A percentile compares a stretch with the other conserved stretches of the same genome.
Conservation (phyloP, 1,140 invertebrate species). For the Bombus breviceps region DNA sequence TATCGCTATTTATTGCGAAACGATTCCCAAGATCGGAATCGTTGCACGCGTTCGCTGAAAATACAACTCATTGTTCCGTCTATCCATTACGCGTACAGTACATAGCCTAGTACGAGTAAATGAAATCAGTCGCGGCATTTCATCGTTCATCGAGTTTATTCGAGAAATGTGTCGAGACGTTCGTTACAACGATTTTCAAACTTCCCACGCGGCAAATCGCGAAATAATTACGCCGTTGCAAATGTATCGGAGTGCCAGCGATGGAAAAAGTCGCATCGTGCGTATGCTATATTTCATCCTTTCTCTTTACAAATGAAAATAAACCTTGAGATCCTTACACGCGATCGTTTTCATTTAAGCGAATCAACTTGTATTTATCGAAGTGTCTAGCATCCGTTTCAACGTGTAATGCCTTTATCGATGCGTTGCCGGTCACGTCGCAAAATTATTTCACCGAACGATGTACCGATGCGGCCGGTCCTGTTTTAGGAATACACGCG, state of each 20-base stretch:
- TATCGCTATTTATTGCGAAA: constrained; percentile 21
- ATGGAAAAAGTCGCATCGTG: background rate
- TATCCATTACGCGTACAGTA: background rate
- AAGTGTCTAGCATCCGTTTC: too few relatives aligned
- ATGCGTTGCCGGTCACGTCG: background rate
- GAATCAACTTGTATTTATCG: background rate
- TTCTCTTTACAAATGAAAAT: background rate
- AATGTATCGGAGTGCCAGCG: background rate
- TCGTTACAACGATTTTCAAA: background rate
- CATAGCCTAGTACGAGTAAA: background rate
- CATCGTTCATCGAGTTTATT: too few relatives aligned
- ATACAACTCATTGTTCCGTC: background rate
- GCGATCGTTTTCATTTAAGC: too few relatives aligned
- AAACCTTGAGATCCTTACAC: background rate
- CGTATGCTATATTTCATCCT: background rate
- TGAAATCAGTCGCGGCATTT: background rate
- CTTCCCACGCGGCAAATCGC: background rate
- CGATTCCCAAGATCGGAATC: constrained; percentile 26
- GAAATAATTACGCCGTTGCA: background rate
- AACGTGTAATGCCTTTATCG: background rate
- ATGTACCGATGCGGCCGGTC: too few relatives aligned
- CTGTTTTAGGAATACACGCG: background rate
- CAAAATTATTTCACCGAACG: constrained; percentile 22
- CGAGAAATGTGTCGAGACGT: background rate
- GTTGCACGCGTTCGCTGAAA: background rate